Conservation (phyloP, 2,888 invertebrate species). For the Hololepta plana region DNA sequence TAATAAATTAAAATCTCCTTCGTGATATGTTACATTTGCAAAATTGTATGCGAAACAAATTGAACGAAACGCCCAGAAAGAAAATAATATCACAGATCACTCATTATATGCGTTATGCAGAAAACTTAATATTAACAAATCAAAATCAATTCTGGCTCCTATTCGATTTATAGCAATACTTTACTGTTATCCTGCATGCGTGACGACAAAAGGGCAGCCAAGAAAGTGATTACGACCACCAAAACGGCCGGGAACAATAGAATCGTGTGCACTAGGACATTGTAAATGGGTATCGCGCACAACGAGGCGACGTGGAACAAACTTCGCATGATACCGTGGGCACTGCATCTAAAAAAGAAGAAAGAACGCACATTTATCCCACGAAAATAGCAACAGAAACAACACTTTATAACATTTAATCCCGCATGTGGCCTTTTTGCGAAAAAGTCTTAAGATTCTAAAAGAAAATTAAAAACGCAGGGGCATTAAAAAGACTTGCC, state of each 20-base stretch:
- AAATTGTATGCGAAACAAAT: too few species aligned
- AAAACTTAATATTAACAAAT: slow-evolving; percentile 1
- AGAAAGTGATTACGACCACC: slow-evolving; percentile 19
- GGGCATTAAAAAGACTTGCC: too few species aligned
- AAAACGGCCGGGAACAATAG: slow-evolving; percentile 24
- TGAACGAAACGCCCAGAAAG: too few species aligned
- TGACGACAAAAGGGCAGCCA: slow-evolving; percentile 21
- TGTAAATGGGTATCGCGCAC: slow-evolving; percentile 28
- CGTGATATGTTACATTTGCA: too few species aligned
- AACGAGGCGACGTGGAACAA: slow-evolving; percentile 33
- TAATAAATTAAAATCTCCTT: too few species aligned
- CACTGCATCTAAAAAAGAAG: slow-evolving; percentile 36
- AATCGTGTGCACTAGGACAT: slow-evolving; percentile 21
- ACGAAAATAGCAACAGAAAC: too few species aligned
- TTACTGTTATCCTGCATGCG: slow-evolving; percentile 27
- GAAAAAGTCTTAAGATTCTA: too few species aligned
- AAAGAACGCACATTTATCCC: too few species aligned
- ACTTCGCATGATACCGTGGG: slow-evolving; percentile 35
- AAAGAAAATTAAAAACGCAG: too few species aligned
- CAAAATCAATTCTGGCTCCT: neutral
- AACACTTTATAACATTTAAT: too few species aligned
- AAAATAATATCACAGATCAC: slow-evolving; percentile 14
- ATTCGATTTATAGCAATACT: slow-evolving; percentile 22
- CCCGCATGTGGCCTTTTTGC: too few species aligned
- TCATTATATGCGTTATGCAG: too few species aligned